Evolutionary conservation across 2,888 invertebrate genomes (phyloP), one percentile per base, ranked within the genome.

Genomic region (Matsumyia berberina): DNA sequence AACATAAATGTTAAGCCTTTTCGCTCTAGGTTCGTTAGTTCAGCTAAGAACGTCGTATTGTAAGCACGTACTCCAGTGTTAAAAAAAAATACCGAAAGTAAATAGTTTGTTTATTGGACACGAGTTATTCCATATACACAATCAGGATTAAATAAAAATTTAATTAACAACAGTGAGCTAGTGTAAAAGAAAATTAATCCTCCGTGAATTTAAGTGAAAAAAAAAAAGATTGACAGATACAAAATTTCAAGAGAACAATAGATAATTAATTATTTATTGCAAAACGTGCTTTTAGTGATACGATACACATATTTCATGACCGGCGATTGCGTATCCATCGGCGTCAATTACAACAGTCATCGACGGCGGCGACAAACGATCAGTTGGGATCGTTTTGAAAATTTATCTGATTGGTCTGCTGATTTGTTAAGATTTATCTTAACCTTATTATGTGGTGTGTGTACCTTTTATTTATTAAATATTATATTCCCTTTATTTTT

Each of bases 401-500:
- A 24, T 49, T 67, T 78, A 57, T 64, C 74, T 83, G 78, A 67
- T 57, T 74, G 37, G 70, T 44, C 53, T 39, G 80, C 80, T 58
- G 85, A 85, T 70, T 85, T 85, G 80, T 74, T 74, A 66, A 76
- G 79, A 85, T 58, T 76, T 66, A 35, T 80, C 85, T 85, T 85
- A 74, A 80, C 79, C 80, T 70, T 85, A 85, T 60, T 85, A 85
- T 85, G 85, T 60, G 85, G 85, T 85, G 85, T 85, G 85, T 85
- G 85, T 85, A 85, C 57, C 57, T 72, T 78, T 78, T 64, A 11
- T 11, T 39, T 33, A 55, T 19, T n/a, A n/a, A n/a, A n/a, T n/a
- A n/a, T n/a, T n/a, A n/a, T n/a, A n/a, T n/a, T n/a, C n/a, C n/a
- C n/a, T n/a, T n/a, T n/a, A n/a, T n/a, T n/a, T n/a, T n/a, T n/a